Percentiles rank a stretch among this genome's conserved stretches.
phyloP scores from a whole-genome alignment of 1,140 invertebrate species.

The Diabrotica virgifera region DNA sequence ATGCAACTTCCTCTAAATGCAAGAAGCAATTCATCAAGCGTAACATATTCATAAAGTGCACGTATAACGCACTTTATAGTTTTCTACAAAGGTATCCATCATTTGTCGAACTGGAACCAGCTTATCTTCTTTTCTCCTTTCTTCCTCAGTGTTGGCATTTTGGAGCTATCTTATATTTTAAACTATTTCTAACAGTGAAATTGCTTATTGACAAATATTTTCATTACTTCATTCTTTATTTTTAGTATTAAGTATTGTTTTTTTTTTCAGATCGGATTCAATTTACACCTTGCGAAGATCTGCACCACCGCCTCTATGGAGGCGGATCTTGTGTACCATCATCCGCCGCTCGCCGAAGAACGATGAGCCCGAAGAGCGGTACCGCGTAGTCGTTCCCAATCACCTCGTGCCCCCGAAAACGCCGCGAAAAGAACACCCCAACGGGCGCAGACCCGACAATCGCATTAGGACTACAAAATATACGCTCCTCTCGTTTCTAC shows the following conservation, averaged over 20 bases:
- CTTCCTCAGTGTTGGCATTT: too few species aligned
- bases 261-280: conserved; percentile 69
- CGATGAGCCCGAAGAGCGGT: conserved; percentile 63
- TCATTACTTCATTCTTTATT: too few species aligned
- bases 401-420: conserved; percentile 77
- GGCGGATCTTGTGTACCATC: conserved; percentile 60
- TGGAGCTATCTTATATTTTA: too few species aligned
- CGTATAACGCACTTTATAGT: too few species aligned
- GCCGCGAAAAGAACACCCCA: conserved; percentile 76
- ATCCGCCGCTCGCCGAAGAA: conserved; percentile 50
- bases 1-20: too few species aligned
- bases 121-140: too few species aligned
- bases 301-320: conserved; percentile 66
- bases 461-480: conserved; percentile 95
- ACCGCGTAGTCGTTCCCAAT: conserved; percentile 76
- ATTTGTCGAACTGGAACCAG: too few species aligned
- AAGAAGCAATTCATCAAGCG: too few species aligned
- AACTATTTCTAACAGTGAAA: too few species aligned
- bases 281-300: conserved; percentile 81
- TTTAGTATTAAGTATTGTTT: not conserved
- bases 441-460: conserved; percentile 75
- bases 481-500: conserved; percentile 88
- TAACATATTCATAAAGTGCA: too few species aligned
- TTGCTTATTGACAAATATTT: too few species aligned
- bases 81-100: too few species aligned